Conservation (phyloP, 2,888 invertebrate species). For the Myopa testacea region DNA sequence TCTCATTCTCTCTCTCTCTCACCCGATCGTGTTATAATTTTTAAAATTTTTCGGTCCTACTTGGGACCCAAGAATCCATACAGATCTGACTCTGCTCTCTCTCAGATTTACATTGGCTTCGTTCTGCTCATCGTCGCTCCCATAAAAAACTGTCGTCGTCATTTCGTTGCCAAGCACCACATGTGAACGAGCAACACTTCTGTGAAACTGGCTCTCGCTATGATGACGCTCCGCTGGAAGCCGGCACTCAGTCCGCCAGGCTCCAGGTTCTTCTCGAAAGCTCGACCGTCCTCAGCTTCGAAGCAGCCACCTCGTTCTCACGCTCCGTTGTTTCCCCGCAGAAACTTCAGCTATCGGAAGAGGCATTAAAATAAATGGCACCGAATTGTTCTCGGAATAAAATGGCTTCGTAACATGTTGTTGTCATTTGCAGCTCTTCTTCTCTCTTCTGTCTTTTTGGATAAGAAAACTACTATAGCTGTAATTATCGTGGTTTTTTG, state of each 20-base stretch:
- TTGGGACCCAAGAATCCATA: too few relatives aligned
- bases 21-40: too few relatives aligned
- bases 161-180: conserved; percentile 21
- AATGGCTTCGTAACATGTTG: conserved; percentile 23
- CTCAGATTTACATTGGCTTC: too few relatives aligned
- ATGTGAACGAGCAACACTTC: conserved; percentile 14
- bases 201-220: conserved; percentile 28
- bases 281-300: too few relatives aligned
- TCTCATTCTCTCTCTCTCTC: too few relatives aligned
- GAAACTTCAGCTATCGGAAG: neutral
- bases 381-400: conserved; percentile 20
- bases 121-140: neutral
- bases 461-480: too few relatives aligned
- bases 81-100: too few relatives aligned
- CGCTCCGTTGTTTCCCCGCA: neutral
- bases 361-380: conserved; percentile 27
- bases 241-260: neutral
- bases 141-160: conserved; percentile 12
- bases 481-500: neutral
- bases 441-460: neutral
- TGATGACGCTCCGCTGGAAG: neutral
- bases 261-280: neutral
- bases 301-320: neutral
- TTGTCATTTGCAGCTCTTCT: conserved; percentile 15
- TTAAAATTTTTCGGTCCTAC: too few relatives aligned